Evolutionary conservation across 2,888 invertebrate species (phyloP), one percentile per base, ranked within the genome.

Genomic region (Petrolisthes manimaculis): DNA sequence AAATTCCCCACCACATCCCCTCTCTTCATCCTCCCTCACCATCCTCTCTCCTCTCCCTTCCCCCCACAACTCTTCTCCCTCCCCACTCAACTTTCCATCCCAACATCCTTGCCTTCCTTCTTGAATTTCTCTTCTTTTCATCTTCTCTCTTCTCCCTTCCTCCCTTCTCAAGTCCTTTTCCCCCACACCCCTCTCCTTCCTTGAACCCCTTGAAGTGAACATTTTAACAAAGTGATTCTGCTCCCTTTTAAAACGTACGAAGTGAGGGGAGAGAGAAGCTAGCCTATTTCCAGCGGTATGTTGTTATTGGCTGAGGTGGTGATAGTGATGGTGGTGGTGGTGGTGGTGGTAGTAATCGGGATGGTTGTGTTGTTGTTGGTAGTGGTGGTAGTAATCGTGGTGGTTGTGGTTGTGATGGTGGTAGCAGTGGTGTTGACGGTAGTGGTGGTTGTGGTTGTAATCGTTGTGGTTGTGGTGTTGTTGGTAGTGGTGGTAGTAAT

Each of bases 211-310:
- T 71, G 71, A 71, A 71, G 71, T 71, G 71, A 5, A 71, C 71
- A 71, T 71, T 71, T 71, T 71, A 71, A 71, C 71, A 71, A 71
- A 71, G 71, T 71, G 9, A 18, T n/a, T 71, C 71, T 61, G 18
- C 71, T 12, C 18, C n/a, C 71, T n/a, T 71, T 71, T 71, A 18
- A 18, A n/a, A 12, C 5, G 18, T 71, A 71, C 71, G n/a, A 5
- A 8, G 71, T 18, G 71, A 18, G 61, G 61, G 61, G 61, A 61
- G 61, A 14, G 5, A 12, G 71, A n/a, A 71, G 71, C 12, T 8
- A n/a, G 5, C 18, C 71, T 71, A n/a, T 71, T n/a, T 18, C 8
- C 8, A 71, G 71, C n/a, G n/a, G n/a, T 5, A 71, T 71, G 9
- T 12, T 71, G n/a, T 18, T 18, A 18, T 12, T 18, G 71, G n/a